Evolutionary conservation across 2,113 vertebrate species (phyloP).

Genomic region (Prietella phreatophila): DNA sequence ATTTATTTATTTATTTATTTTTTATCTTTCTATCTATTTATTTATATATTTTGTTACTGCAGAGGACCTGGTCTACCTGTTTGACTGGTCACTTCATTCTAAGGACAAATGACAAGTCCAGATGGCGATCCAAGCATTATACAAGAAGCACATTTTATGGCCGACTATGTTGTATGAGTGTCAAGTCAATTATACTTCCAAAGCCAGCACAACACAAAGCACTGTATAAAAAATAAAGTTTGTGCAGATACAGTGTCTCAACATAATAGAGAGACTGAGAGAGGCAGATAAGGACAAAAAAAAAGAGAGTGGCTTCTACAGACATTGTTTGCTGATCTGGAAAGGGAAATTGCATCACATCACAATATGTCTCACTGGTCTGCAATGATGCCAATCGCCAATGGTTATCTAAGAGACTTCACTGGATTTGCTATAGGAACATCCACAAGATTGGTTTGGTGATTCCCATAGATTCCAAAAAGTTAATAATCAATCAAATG

Average conservation of each 20-base stretch:
- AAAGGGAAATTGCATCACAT: conserved; percentile 14
- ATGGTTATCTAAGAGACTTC: background rate
- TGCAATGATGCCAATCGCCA: background rate
- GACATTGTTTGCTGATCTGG: background rate
- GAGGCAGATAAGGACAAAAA: background rate
- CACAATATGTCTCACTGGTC: background rate
- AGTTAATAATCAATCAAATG: background rate
- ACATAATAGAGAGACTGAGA: background rate
- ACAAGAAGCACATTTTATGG: background rate
- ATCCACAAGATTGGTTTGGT: no score
- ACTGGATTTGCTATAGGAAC: background rate
- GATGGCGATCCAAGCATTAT: background rate
- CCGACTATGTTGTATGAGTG: background rate
- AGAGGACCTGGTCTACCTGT: no score
- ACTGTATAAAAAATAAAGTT: background rate
- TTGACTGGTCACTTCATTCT: background rate
- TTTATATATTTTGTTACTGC: conserved; percentile 59
- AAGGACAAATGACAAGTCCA: background rate
- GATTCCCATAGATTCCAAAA: background rate
- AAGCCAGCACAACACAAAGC: background rate
- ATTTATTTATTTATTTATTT: background rate
- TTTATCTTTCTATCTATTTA: background rate
- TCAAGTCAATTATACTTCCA: background rate
- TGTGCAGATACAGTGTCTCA: conserved; percentile 13
- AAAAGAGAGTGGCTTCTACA: background rate